phyloP scores from a whole-genome alignment of 2,797 vertebrate species.

The Natrix natrix region DNA sequence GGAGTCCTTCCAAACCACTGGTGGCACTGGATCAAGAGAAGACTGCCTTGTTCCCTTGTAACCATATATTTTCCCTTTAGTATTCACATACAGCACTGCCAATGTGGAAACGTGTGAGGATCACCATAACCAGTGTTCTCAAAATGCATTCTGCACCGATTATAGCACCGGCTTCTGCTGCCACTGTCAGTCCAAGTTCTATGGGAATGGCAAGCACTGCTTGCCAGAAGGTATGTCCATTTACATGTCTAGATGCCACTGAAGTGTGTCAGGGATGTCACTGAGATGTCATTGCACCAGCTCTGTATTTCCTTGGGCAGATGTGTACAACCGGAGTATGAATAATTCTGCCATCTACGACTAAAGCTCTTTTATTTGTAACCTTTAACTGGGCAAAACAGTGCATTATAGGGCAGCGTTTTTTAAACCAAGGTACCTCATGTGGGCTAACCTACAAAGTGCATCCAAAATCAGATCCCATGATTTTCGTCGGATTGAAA shows the following conservation, averaged over 20 bases:
- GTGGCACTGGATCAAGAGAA: too few relatives aligned
- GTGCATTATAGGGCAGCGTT: neutral
- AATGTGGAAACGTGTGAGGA: slow-evolving; percentile 74
- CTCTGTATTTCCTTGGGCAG: neutral
- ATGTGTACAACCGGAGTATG: neutral
- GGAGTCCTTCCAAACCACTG: neutral
- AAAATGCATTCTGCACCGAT: slow-evolving; percentile 84
- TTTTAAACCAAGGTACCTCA: neutral
- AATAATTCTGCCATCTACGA: neutral
- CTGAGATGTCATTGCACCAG: too few relatives aligned
- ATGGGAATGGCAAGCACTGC: slow-evolving; percentile 88
- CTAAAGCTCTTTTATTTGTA: neutral
- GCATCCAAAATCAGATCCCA: neutral
- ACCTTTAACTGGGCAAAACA: neutral
- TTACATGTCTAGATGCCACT: neutral
- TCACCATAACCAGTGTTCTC: slow-evolving; percentile 83
- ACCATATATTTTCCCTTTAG: slow-evolving; percentile 57
- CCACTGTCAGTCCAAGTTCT: slow-evolving; percentile 84
- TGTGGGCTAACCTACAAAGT: neutral
- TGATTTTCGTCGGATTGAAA: neutral
- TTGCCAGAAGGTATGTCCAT: slow-evolving; percentile 81
- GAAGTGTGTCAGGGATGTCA: neutral
- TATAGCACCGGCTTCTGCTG: slow-evolving; percentile 88
- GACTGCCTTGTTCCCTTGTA: neutral
- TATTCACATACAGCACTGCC: slow-evolving; percentile 70